Percentiles rank a stretch among this genome's conserved stretches.
These are phyloP conservation scores for Sinelater perroti DNA, from an alignment of 2,888 invertebrate species.

Conservation along the genomic window DNA sequence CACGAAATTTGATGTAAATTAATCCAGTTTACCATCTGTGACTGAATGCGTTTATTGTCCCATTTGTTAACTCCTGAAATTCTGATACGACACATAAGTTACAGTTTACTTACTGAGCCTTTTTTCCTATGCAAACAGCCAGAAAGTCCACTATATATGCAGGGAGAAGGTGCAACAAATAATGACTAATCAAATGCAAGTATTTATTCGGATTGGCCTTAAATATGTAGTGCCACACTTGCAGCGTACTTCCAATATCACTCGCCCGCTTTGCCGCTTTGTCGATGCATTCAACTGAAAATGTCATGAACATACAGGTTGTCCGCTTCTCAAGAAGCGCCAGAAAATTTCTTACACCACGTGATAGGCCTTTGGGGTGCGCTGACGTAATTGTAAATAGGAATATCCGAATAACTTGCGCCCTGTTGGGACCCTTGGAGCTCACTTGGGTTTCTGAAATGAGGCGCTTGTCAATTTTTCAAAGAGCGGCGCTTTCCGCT, in stretches of 20 bases:
- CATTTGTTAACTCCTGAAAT: too few relatives aligned
- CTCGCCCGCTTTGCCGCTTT: neutral
- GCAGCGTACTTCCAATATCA: conserved; percentile 46
- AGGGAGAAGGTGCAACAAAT: conserved; percentile 70
- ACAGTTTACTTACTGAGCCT: conserved; percentile 65
- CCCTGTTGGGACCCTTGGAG: neutral
- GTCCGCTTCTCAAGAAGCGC: too few relatives aligned
- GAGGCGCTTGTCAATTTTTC: too few relatives aligned
- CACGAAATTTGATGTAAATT: too few relatives aligned
- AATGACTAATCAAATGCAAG: conserved; percentile 59
- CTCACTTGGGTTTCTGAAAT: too few relatives aligned
- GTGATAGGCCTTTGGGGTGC: conserved; percentile 40
- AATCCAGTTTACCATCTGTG: too few relatives aligned
- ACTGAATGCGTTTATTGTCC: too few relatives aligned
- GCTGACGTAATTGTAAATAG: conserved; percentile 37
- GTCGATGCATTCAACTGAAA: neutral
- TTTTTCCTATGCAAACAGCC: conserved; percentile 59
- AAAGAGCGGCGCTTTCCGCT: too few relatives aligned
- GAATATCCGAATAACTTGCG: neutral
- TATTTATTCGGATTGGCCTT: conserved; percentile 51
- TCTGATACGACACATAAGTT: too few relatives aligned
- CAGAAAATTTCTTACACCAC: conserved; percentile 42
- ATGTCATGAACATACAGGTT: too few relatives aligned
- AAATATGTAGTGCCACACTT: conserved; percentile 70
- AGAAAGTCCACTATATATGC: conserved; percentile 68